Evolutionary conservation across 2,888 invertebrate species (phyloP).

Genomic region (Zaprionus bogoriensis): DNA sequence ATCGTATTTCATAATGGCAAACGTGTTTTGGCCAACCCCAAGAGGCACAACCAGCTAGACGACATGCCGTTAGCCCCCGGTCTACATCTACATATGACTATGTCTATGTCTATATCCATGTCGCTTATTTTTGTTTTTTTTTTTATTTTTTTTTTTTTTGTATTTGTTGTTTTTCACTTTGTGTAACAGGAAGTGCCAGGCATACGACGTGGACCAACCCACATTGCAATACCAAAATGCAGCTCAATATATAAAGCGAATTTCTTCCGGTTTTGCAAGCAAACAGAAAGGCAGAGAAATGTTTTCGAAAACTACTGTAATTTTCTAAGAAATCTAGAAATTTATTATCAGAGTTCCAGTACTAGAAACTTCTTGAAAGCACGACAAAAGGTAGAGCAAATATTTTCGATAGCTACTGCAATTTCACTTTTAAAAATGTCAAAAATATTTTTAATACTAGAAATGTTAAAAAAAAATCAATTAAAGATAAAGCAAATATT

Average conservation of each 20-base stretch:
- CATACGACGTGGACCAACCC: constrained; percentile 53
- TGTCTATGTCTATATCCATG: constrained; percentile 24
- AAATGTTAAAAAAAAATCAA: too few relatives aligned
- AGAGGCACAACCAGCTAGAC: constrained; percentile 59
- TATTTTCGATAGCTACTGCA: not conserved
- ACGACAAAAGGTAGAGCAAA: too few relatives aligned
- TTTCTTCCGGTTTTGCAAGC: constrained; percentile 67
- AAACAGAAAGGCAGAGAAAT: not conserved
- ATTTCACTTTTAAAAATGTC: too few relatives aligned
- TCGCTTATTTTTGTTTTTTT: constrained; percentile 22
- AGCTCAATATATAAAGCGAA: constrained; percentile 18
- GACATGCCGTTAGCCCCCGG: constrained; percentile 48
- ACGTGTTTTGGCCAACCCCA: constrained; percentile 64
- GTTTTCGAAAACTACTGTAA: not conserved
- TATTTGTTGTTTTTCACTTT: constrained; percentile 13
- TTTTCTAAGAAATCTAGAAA: not conserved
- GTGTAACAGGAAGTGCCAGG: constrained; percentile 68
- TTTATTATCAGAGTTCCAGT: too few relatives aligned
- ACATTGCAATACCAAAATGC: constrained; percentile 50
- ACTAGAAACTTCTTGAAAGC: too few relatives aligned
- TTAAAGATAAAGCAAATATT: too few relatives aligned
- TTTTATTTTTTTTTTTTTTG: constrained; percentile 9
- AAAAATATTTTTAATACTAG: too few relatives aligned
- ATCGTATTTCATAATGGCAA: constrained; percentile 73
- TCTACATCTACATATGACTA: constrained; percentile 27